Percentiles rank a stretch among this genome's conserved stretches.
Evolutionary conservation across 2,113 vertebrate genomes (phyloP).

Genomic region (Gracilinanus agilis): DNA sequence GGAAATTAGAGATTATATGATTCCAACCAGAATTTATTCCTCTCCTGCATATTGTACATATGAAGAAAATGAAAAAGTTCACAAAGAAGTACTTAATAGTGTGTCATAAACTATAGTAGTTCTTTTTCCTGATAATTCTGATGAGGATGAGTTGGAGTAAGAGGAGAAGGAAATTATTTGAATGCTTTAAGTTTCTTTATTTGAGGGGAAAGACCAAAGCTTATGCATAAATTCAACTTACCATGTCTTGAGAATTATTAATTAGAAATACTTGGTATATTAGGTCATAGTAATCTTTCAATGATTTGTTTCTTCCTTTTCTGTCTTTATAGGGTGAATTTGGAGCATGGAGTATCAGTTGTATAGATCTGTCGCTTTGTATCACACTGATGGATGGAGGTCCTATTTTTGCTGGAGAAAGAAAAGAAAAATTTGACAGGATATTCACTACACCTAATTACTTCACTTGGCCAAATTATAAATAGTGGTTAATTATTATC

Average conservation of each 20-base stretch:
- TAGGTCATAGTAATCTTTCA: slow-evolving; percentile 82
- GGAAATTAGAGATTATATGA: neutral
- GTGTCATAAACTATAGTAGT: neutral
- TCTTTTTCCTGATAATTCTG: neutral
- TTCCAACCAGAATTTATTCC: neutral
- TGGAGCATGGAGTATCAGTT: slow-evolving; percentile 79
- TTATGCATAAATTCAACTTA: slow-evolving; percentile 64
- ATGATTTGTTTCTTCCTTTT: slow-evolving; percentile 75
- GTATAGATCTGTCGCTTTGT: slow-evolving; percentile 70
- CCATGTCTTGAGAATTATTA: slow-evolving; percentile 78
- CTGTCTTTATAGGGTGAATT: slow-evolving; percentile 74
- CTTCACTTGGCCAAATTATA: neutral
- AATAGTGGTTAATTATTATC: neutral
- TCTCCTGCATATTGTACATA: neutral
- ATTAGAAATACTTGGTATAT: slow-evolving; percentile 81
- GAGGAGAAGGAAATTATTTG: neutral
- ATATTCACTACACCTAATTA: neutral
- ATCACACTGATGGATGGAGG: slow-evolving; percentile 77
- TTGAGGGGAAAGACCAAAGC: neutral
- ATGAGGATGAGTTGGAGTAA: neutral
- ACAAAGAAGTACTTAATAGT: neutral
- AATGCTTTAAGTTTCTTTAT: neutral
- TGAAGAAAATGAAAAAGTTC: neutral
- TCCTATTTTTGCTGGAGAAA: slow-evolving; percentile 80
- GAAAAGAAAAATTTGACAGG: slow-evolving; percentile 56